These are phyloP conservation scores for Nemurella pictetii DNA, from an alignment of 2,888 invertebrate species.

Conservation along the genomic window DNA sequence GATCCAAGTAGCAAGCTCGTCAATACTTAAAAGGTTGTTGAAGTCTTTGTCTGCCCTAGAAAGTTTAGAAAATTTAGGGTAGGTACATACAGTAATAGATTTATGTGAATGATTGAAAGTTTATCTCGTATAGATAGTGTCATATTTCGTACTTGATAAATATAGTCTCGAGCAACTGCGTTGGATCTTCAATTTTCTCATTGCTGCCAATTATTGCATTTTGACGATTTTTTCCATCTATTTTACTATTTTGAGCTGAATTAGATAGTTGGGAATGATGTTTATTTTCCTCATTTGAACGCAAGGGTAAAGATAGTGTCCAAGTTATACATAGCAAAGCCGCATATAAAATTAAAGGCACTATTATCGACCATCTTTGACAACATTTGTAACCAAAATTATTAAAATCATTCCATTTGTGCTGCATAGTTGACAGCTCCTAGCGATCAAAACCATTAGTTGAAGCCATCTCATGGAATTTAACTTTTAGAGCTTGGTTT, in stretches of 20 bases:
- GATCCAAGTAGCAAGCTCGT: conserved; percentile 68
- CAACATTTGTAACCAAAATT: conserved; percentile 39
- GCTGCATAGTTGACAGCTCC: not conserved
- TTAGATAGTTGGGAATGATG: conserved; percentile 32
- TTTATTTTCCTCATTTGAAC: conserved; percentile 43
- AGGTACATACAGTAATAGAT: too few species aligned
- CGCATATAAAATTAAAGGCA: conserved; percentile 59
- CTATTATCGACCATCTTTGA: conserved; percentile 58
- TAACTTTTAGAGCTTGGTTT: too few species aligned
- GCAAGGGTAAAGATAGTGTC: conserved; percentile 55
- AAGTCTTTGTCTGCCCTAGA: conserved; percentile 64
- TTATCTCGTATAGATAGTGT: not conserved
- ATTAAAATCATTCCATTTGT: conserved; percentile 11
- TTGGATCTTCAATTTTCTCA: conserved; percentile 55
- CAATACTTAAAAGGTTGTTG: conserved; percentile 60
- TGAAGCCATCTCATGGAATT: not conserved
- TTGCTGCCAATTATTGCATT: conserved; percentile 50
- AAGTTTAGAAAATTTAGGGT: too few species aligned
- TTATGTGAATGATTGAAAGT: conserved; percentile 7
- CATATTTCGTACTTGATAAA: conserved; percentile 50
- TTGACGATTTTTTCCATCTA: conserved; percentile 38
- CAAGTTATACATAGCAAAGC: conserved; percentile 59
- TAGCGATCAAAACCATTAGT: not conserved
- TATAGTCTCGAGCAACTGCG: conserved; percentile 54
- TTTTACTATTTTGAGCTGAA: conserved; percentile 39